Evolutionary conservation across 92 coral and sea anemone species (phyloP).

Genomic region (Isaurus tuberculatus): DNA sequence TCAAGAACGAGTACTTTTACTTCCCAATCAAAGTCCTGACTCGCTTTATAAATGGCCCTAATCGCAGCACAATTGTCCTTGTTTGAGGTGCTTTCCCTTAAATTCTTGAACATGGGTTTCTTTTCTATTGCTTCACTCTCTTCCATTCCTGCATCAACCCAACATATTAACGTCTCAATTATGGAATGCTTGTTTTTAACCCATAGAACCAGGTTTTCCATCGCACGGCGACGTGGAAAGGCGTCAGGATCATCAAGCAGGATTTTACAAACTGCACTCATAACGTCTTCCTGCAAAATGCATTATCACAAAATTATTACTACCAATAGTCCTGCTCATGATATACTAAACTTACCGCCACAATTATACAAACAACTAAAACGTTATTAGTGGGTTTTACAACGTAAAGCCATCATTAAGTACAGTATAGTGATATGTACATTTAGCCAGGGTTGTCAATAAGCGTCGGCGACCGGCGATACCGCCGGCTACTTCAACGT

Average conservation of each 20-base stretch:
- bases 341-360: too few species aligned
- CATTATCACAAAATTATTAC: neutral
- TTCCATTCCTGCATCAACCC: neutral
- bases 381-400: too few species aligned
- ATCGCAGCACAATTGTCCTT: neutral
- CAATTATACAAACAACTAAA: too few species aligned
- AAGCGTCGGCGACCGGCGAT: too few species aligned
- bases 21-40: slow-evolving; percentile 99
- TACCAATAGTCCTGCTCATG: neutral
- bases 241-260: slow-evolving; percentile 83
- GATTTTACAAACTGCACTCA: slow-evolving; percentile 56
- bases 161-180: slow-evolving; percentile 16
- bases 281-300: slow-evolving; percentile 62
- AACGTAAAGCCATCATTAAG: too few species aligned
- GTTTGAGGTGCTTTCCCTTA: neutral
- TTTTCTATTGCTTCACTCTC: neutral
- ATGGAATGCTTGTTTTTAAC: slow-evolving; percentile 65
- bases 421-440: too few species aligned
- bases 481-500: too few species aligned
- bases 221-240: slow-evolving; percentile 85
- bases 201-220: slow-evolving; percentile 76
- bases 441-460: too few species aligned
- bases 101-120: neutral
- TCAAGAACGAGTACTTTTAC: slow-evolving; percentile 84
- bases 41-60: slow-evolving; percentile 46